These are phyloP conservation scores for Dasypus novemcinctus DNA, from an alignment of 2,113 vertebrate species.

Conservation along the genomic window DNA sequence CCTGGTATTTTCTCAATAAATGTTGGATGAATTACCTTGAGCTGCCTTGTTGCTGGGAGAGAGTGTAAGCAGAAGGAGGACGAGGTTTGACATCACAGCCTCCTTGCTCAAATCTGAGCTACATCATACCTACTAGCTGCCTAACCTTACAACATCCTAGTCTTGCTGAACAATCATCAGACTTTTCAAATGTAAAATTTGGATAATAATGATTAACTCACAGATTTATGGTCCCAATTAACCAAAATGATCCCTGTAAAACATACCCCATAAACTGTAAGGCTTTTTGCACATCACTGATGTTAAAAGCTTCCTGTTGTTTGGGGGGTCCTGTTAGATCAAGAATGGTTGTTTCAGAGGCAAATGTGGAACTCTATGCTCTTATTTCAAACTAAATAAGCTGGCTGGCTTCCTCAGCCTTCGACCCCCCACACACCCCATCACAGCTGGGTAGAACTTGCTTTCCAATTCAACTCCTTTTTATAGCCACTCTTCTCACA, in stretches of 20 bases:
- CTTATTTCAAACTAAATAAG: conserved; percentile 53
- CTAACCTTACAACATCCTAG: background rate
- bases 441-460: conserved; percentile 61
- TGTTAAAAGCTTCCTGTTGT: background rate
- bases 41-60: background rate
- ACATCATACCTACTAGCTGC: background rate
- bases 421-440: background rate
- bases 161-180: background rate
- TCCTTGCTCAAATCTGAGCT: background rate
- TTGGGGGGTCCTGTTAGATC: background rate
- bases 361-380: conserved; percentile 35
- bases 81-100: background rate
- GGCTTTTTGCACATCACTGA: background rate
- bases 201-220: background rate
- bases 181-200: background rate
- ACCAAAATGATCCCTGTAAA: background rate
- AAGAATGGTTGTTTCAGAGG: background rate
- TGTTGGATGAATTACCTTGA: background rate
- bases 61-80: background rate
- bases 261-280: background rate
- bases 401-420: background rate
- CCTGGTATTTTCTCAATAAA: background rate
- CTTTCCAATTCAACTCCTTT: conserved; percentile 61
- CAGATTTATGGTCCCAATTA: background rate
- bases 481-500: conserved; percentile 62